Percentiles rank a stretch among this genome's conserved stretches.
These are phyloP conservation scores for Sebastes alutus DNA, from an alignment of 2,797 vertebrate species.

Conservation along the genomic window DNA sequence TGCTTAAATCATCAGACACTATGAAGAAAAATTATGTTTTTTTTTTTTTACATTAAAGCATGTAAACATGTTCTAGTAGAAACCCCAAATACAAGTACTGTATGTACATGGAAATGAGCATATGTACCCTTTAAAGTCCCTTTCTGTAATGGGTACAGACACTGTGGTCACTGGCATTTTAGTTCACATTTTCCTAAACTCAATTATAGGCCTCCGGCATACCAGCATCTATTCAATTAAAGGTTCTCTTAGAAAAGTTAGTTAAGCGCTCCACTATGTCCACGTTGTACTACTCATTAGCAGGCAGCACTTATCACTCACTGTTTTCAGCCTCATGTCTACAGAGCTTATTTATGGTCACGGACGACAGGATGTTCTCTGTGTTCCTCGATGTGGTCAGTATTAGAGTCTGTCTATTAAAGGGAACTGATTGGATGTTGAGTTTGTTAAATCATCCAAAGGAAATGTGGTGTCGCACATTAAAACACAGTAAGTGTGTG, in stretches of 20 bases:
- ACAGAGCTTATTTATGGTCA: not conserved
- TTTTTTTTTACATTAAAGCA: not conserved
- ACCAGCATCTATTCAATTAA: constrained; percentile 22
- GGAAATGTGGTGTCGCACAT: not conserved
- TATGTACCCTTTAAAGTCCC: not conserved
- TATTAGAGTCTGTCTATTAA: not conserved
- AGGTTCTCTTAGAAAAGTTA: constrained; percentile 16
- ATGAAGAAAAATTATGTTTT: not conserved
- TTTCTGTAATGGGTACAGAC: not conserved
- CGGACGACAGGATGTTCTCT: not conserved
- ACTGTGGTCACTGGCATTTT: constrained; percentile 7
- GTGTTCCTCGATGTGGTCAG: not conserved
- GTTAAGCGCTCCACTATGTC: not conserved
- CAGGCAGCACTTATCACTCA: not conserved
- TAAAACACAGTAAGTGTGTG: not conserved
- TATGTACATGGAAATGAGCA: not conserved
- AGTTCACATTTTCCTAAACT: constrained; percentile 11
- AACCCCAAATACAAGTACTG: not conserved
- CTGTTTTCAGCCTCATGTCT: not conserved
- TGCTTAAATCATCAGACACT: too few species aligned
- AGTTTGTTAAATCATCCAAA: not conserved
- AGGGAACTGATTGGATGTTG: not conserved
- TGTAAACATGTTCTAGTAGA: not conserved
- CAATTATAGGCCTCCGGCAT: constrained; percentile 7
- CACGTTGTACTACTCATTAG: not conserved